These are phyloP conservation scores for Pycnonotus jocosus DNA, from an alignment of 2,113 vertebrate genomes.

Conservation along the genomic window DNA sequence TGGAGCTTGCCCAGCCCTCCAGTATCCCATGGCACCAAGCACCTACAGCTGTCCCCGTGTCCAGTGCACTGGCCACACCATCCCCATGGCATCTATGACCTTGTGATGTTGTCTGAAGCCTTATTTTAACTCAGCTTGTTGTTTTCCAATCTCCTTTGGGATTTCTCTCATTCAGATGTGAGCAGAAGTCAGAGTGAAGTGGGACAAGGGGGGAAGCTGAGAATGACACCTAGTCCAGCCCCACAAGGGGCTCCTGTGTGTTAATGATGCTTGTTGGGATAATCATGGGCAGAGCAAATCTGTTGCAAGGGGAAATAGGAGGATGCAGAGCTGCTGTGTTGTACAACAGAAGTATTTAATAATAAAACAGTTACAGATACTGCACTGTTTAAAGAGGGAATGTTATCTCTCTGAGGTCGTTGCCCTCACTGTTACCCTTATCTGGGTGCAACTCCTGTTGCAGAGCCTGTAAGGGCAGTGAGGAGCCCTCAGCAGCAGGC, in stretches of 20 bases:
- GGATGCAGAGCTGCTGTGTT: neutral
- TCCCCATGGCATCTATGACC: fast-evolving
- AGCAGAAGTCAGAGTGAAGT: neutral
- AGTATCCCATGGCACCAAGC: neutral
- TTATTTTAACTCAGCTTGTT: neutral
- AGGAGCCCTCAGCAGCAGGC: fast-evolving
- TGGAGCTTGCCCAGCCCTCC: neutral
- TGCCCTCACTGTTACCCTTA: neutral
- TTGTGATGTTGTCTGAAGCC: neutral
- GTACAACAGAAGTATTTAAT: neutral
- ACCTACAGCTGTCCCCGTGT: neutral
- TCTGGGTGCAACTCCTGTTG: neutral
- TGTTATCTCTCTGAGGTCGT: neutral
- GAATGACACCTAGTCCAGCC: neutral
- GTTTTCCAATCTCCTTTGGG: neutral
- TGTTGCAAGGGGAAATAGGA: neutral
- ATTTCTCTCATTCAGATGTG: neutral
- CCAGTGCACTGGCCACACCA: neutral
- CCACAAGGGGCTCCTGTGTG: neutral
- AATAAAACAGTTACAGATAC: neutral
- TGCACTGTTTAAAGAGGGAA: neutral
- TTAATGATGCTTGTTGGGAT: neutral
- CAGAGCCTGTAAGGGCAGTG: neutral
- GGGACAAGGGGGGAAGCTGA: neutral
- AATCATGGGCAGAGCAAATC: neutral